These are phyloP conservation scores for Cataglyphis albicans DNA, from an alignment of 2,888 invertebrate genomes.

Conservation along the genomic window DNA sequence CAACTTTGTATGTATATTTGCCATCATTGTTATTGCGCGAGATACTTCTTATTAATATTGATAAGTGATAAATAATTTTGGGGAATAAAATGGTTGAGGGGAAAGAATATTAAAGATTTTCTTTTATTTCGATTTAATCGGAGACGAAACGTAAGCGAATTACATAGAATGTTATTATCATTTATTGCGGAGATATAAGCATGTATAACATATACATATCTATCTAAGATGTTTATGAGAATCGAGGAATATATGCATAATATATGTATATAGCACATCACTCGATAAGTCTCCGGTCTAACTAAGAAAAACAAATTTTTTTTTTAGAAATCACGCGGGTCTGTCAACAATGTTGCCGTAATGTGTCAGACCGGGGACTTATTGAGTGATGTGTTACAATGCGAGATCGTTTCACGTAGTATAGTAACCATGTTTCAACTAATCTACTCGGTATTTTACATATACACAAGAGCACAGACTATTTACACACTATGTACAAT, in stretches of 20 bases:
- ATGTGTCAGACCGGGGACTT: no score
- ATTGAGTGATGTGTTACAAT: conserved; percentile 42
- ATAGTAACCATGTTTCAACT: conserved; percentile 43
- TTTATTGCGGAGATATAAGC: conserved; percentile 69
- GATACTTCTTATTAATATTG: neutral
- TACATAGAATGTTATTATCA: conserved; percentile 77
- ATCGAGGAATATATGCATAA: conserved; percentile 18
- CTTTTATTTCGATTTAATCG: conserved; percentile 79
- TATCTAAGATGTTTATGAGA: conserved; percentile 53
- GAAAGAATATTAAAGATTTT: conserved; percentile 48
- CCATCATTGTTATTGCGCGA: neutral
- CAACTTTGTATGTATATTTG: neutral
- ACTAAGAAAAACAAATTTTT: no score
- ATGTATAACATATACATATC: conserved; percentile 57
- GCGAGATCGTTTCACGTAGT: conserved; percentile 71
- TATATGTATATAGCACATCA: conserved; percentile 40
- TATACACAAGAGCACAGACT: conserved; percentile 70
- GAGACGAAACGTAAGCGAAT: conserved; percentile 75
- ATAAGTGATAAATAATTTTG: neutral
- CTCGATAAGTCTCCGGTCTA: no score
- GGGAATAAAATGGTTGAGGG: conserved; percentile 4
- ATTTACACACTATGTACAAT: conserved; percentile 79
- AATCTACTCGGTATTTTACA: conserved; percentile 73
- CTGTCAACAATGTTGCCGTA: no score
- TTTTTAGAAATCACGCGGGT: no score